Percentiles rank a stretch among this genome's conserved stretches.
Conservation (phyloP, 2,888 invertebrate species). For the Drosophila mettleri region DNA sequence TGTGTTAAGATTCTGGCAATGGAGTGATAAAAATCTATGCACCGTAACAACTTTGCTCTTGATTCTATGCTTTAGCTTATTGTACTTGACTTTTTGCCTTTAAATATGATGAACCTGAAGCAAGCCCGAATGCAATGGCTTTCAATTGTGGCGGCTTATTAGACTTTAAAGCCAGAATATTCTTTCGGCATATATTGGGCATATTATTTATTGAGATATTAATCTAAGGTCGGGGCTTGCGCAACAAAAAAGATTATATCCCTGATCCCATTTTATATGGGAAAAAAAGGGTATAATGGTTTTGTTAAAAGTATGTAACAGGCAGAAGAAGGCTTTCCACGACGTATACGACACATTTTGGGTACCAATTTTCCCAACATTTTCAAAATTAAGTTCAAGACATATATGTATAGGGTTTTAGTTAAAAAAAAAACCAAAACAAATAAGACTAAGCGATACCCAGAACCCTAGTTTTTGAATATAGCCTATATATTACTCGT, state of each 20-base stretch:
- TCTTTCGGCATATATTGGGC: slow-evolving; percentile 61
- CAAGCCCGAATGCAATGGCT: neutral
- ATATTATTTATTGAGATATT: slow-evolving; percentile 61
- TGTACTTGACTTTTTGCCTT: slow-evolving; percentile 9
- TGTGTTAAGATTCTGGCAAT: slow-evolving; percentile 38
- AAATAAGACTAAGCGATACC: too few species aligned
- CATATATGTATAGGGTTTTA: too few species aligned
- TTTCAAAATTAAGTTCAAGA: too few species aligned
- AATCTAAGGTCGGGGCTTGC: slow-evolving; percentile 57
- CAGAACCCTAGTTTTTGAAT: too few species aligned
- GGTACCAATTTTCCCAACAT: too few species aligned
- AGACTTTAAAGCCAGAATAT: slow-evolving; percentile 37
- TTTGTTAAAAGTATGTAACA: too few species aligned
- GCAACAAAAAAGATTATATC: slow-evolving; percentile 50
- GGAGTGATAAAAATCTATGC: slow-evolving; percentile 61
- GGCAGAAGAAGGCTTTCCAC: too few species aligned
- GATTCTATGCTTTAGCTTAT: slow-evolving; percentile 4
- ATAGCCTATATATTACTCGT: too few species aligned
- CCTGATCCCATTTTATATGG: too few species aligned
- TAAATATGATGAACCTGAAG: slow-evolving; percentile 22
- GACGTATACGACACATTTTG: too few species aligned
- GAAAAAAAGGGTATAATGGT: too few species aligned
- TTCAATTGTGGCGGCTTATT: slow-evolving; percentile 23
- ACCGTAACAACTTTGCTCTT: slow-evolving; percentile 57
- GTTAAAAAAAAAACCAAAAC: too few species aligned